Percentiles rank a stretch among this genome's conserved stretches.
Conservation (phyloP, 2,113 vertebrate species). For the Perca flavescens region DNA sequence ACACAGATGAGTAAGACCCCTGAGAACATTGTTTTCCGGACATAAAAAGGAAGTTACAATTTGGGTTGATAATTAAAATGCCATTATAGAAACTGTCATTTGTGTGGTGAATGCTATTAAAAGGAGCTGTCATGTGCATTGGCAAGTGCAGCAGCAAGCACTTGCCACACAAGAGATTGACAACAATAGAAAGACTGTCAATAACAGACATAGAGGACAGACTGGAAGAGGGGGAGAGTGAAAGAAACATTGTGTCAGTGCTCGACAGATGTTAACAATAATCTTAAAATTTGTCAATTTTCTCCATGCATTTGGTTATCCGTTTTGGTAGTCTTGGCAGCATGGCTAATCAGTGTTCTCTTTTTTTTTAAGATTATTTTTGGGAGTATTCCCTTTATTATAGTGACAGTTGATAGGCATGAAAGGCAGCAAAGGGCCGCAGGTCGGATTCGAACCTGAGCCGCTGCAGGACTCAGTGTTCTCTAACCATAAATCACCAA, state of each 20-base stretch:
- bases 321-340: not conserved
- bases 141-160: slow-evolving; percentile 24
- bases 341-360: not conserved
- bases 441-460: no score
- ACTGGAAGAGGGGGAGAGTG: slow-evolving; percentile 22
- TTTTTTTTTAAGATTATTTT: no score
- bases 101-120: slow-evolving; percentile 65
- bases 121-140: slow-evolving; percentile 66
- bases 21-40: slow-evolving; percentile 17
- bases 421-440: no score
- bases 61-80: slow-evolving; percentile 64
- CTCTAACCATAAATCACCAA: not conserved
- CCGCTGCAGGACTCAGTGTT: no score
- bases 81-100: slow-evolving; percentile 68
- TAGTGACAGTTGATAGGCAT: no score
- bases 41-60: slow-evolving; percentile 52
- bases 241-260: slow-evolving; percentile 28
- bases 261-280: slow-evolving; percentile 17
- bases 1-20: slow-evolving; percentile 35
- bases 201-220: slow-evolving; percentile 34
- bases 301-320: not conserved
- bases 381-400: no score
- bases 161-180: slow-evolving; percentile 51
- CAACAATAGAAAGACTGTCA: slow-evolving; percentile 58
- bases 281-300: slow-evolving; percentile 9